Percentiles rank a stretch among this genome's conserved stretches.
These are phyloP conservation scores for Apeira syringaria DNA, from an alignment of 2,888 invertebrate genomes.

Conservation along the genomic window DNA sequence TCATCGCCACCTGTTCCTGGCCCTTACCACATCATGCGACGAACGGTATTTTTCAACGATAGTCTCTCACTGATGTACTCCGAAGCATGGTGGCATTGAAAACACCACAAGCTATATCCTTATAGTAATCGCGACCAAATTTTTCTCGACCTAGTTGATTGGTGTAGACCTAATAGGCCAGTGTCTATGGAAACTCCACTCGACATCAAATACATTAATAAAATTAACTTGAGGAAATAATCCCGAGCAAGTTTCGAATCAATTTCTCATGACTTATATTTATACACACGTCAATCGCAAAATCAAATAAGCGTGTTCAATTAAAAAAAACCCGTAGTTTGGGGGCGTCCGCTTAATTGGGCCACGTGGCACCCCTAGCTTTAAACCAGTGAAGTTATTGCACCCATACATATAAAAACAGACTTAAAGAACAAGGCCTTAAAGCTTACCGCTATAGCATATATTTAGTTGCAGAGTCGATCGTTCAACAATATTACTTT, in stretches of 20 bases:
- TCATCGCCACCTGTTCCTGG: no score
- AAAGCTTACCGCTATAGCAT: slow-evolving; percentile 24
- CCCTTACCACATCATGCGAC: no score
- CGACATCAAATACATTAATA: no score
- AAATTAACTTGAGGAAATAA: slow-evolving; percentile 1
- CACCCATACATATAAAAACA: slow-evolving; percentile 24
- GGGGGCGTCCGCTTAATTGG: slow-evolving; percentile 61
- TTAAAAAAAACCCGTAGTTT: slow-evolving; percentile 62
- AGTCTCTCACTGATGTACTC: no score
- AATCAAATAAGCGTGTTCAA: slow-evolving; percentile 76
- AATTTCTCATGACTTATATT: slow-evolving; percentile 30
- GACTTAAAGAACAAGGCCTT: slow-evolving; percentile 11
- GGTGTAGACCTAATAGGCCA: no score
- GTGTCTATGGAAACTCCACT: no score
- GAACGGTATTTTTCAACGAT: no score
- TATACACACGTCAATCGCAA: slow-evolving; percentile 62
- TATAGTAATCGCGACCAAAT: no score
- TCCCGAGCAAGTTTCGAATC: slow-evolving; percentile 13
- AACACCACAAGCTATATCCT: no score
- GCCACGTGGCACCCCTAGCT: slow-evolving; percentile 65
- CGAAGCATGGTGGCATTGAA: no score
- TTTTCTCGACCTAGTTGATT: no score
- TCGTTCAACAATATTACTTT: not conserved
- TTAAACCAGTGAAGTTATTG: slow-evolving; percentile 15
- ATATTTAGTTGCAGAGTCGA: slow-evolving; percentile 19